Conservation (phyloP, 2,113 vertebrate species). For the Scolopax mira region DNA sequence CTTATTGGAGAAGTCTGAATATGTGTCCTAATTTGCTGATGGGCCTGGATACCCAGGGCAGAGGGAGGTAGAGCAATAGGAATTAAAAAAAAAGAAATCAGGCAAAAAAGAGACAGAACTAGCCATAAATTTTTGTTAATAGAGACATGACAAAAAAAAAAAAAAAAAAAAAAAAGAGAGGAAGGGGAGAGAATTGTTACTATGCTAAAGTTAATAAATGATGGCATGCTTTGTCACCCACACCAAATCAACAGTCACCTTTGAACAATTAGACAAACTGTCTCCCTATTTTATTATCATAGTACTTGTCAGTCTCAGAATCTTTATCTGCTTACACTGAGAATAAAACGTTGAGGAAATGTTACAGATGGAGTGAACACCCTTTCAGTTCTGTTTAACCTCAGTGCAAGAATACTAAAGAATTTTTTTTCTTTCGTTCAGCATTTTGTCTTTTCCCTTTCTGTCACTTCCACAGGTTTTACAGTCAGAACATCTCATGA, state of each 20-base stretch:
- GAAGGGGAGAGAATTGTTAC: rapidly evolving
- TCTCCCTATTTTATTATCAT: not conserved
- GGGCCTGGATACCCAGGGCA: not conserved
- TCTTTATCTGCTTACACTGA: not conserved
- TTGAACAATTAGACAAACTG: not conserved
- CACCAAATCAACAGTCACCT: not conserved
- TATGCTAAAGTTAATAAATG: not conserved
- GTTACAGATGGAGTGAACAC: not conserved
- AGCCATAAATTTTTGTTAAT: not conserved
- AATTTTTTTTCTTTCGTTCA: not conserved
- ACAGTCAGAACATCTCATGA: not conserved
- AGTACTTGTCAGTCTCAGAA: not conserved
- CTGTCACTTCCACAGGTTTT: not conserved
- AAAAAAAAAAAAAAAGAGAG: not conserved
- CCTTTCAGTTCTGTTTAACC: not conserved
- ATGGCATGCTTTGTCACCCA: not conserved
- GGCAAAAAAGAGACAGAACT: not conserved
- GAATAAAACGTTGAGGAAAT: not conserved
- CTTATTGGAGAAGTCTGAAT: not conserved
- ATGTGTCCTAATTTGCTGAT: not conserved
- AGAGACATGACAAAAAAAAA: not conserved
- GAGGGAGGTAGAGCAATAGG: rapidly evolving
- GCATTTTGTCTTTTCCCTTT: not conserved
- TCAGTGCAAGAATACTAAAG: not conserved
- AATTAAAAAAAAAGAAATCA: not conserved